Evolutionary conservation across 2,113 vertebrate genomes (phyloP).

Genomic region (Ammodytes dubius): DNA sequence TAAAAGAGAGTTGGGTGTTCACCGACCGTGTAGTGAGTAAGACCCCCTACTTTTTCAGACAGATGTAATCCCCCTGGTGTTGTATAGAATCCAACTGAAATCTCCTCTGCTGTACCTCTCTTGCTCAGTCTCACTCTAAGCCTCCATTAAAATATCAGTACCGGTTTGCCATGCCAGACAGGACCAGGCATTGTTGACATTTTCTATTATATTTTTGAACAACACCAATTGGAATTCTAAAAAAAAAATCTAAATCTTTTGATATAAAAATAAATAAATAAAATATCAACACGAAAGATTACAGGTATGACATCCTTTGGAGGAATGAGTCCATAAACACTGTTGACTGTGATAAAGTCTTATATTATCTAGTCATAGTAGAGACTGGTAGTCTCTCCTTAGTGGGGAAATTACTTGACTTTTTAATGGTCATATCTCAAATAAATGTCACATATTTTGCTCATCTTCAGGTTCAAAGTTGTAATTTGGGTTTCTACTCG

Average conservation of each 20-base stretch:
- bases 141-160: conserved; percentile 46
- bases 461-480: too few relatives aligned
- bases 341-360: too few relatives aligned
- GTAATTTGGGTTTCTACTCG: too few relatives aligned
- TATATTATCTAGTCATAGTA: too few relatives aligned
- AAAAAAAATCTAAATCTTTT: neutral
- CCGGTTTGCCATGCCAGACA: conserved; percentile 31
- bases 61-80: conserved; percentile 60
- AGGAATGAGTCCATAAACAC: too few relatives aligned
- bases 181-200: conserved; percentile 7
- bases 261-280: neutral
- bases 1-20: conserved; percentile 57
- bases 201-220: neutral
- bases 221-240: neutral
- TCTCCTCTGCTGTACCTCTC: conserved; percentile 36
- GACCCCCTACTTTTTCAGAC: conserved; percentile 45
- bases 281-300: too few relatives aligned
- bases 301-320: too few relatives aligned
- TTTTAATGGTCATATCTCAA: too few relatives aligned
- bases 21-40: conserved; percentile 63
- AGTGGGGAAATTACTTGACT: too few relatives aligned
- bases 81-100: conserved; percentile 43
- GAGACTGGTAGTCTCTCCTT: too few relatives aligned
- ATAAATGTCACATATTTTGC: too few relatives aligned
- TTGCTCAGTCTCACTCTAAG: conserved; percentile 22